phyloP scores from a whole-genome alignment of 2,888 invertebrate species.

The Caenorhabditis uteleia region DNA sequence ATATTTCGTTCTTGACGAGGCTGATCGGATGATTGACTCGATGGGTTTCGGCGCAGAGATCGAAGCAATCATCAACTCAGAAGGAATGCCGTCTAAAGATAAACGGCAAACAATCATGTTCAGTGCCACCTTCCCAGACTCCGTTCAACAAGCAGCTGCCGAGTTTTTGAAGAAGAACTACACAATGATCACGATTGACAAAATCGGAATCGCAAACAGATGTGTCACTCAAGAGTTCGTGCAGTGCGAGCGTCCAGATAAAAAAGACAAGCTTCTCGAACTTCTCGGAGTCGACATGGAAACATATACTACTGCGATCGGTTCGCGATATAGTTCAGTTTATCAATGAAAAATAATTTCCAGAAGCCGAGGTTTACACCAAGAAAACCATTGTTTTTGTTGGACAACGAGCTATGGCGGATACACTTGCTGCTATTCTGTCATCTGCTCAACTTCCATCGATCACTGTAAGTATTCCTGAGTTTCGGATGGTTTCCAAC shows the following conservation, averaged over 20 bases:
- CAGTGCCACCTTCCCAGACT: constrained; percentile 79
- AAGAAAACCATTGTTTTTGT: constrained; percentile 81
- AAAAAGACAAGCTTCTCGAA: constrained; percentile 79
- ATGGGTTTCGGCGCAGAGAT: constrained; percentile 73
- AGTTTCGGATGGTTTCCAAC: too few species aligned
- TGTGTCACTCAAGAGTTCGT: constrained; percentile 81
- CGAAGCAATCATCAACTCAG: constrained; percentile 12
- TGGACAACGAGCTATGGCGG: constrained; percentile 86
- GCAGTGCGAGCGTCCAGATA: constrained; percentile 75
- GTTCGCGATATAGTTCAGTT: too few species aligned
- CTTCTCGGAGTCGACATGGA: constrained; percentile 73
- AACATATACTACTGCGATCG: constrained; percentile 24
- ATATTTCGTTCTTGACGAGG: constrained; percentile 74
- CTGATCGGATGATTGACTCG: constrained; percentile 76
- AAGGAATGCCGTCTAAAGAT: constrained; percentile 26
- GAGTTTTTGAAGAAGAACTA: constrained; percentile 80
- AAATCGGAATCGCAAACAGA: constrained; percentile 88
- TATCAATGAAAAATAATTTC: constrained; percentile 3
- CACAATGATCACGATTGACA: constrained; percentile 87
- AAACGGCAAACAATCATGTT: constrained; percentile 49
- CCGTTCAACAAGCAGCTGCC: constrained; percentile 81
- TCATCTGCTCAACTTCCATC: constrained; percentile 79
- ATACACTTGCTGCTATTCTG: constrained; percentile 84
- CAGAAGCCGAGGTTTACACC: constrained; percentile 41
- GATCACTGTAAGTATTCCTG: constrained; percentile 74